These are phyloP conservation scores for Drosophila anomalata DNA, from an alignment of 2,888 invertebrate genomes.

Conservation along the genomic window DNA sequence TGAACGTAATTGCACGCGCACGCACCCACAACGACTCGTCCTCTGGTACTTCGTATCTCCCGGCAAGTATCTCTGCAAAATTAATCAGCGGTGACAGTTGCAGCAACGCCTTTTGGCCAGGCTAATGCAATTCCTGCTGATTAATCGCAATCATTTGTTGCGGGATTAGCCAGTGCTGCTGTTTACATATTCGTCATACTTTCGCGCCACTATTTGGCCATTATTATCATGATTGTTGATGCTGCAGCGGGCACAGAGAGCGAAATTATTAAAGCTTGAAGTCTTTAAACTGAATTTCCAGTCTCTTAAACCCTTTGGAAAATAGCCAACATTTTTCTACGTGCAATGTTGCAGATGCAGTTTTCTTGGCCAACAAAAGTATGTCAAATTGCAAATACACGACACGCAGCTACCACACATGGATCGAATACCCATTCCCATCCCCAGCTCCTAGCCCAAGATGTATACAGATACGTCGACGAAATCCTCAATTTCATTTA, in stretches of 20 bases:
- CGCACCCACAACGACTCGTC: slow-evolving; percentile 70
- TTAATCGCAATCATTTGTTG: slow-evolving; percentile 80
- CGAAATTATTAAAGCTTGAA: background rate
- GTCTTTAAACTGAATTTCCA: background rate
- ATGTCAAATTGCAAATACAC: slow-evolving; percentile 75
- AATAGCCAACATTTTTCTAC: background rate
- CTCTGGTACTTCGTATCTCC: slow-evolving; percentile 7
- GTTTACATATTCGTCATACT: slow-evolving; percentile 78
- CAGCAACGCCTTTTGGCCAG: slow-evolving; percentile 63
- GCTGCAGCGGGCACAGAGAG: slow-evolving; percentile 17
- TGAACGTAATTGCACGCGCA: slow-evolving; percentile 72
- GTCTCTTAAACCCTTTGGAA: background rate
- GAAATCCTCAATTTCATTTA: slow-evolving; percentile 78
- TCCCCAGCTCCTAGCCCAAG: slow-evolving; percentile 31
- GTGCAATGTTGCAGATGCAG: slow-evolving; percentile 22
- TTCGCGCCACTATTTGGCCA: slow-evolving; percentile 74
- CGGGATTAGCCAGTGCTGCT: slow-evolving; percentile 74
- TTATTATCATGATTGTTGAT: slow-evolving; percentile 76
- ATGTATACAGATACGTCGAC: slow-evolving; percentile 46
- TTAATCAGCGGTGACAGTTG: slow-evolving; percentile 79
- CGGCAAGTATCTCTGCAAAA: slow-evolving; percentile 40
- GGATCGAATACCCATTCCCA: slow-evolving; percentile 27
- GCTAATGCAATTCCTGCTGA: slow-evolving; percentile 79
- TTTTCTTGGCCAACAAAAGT: slow-evolving; percentile 60
- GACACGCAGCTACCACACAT: slow-evolving; percentile 61